Evolutionary conservation across 64 coral and sea anemone genomes (phyloP).

Genomic region (Acropora yongei): DNA sequence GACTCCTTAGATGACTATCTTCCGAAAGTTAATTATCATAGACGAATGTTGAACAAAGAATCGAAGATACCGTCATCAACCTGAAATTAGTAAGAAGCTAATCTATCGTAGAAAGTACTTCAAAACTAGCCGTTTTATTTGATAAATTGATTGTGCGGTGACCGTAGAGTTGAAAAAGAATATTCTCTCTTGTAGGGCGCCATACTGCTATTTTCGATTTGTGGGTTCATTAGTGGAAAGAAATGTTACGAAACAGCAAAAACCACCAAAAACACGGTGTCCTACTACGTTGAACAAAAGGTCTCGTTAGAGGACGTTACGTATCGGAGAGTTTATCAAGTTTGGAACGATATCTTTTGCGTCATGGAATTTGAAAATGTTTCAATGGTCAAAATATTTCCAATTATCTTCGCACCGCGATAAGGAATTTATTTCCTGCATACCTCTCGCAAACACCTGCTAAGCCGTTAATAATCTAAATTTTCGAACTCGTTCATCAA

Average conservation of each 20-base stretch:
- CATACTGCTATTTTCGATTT: conserved; percentile 17
- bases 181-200: neutral
- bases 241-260: conserved; percentile 26
- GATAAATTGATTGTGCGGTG: neutral
- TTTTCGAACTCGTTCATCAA: conserved; percentile 32
- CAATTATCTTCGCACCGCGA: neutral
- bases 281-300: conserved; percentile 7
- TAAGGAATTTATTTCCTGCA: conserved; percentile 31
- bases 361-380: neutral
- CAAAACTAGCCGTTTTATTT: neutral
- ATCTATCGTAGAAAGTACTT: neutral
- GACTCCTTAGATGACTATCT: conserved; percentile 20
- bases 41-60: neutral
- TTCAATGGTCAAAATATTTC: conserved; percentile 21
- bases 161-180: neutral
- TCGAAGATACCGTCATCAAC: conserved; percentile 7
- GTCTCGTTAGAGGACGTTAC: neutral
- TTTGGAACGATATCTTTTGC: neutral
- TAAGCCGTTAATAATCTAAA: conserved; percentile 45
- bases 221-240: conserved; percentile 10
- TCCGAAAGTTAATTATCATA: conserved; percentile 3
- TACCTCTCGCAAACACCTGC: conserved; percentile 16
- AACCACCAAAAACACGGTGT: conserved; percentile 8
- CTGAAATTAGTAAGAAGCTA: neutral
- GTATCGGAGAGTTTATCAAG: neutral